Base-by-base conservation (phyloP, 2,888 invertebrate species). In the Thereva unica region DNA sequence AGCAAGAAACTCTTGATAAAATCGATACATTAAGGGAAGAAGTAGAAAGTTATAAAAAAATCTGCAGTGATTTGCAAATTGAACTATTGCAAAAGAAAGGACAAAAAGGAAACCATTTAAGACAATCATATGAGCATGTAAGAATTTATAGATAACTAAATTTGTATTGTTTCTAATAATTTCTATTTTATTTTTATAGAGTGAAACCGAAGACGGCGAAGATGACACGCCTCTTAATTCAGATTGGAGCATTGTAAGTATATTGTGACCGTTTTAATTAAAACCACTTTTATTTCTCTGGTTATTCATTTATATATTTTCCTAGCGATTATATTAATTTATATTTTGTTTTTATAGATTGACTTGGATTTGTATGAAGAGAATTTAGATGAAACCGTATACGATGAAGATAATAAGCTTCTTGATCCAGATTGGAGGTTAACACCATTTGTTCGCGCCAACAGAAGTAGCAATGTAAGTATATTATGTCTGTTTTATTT, bases 391-490 rank as follows among this genome's bases (percentile, higher is more conserved):
- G 50, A 38, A 0, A 38, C 52, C 5, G 57, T 54, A 40, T 79
- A 79, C 0, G 77, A 76, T 12, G 80, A 81, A 41, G 78, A 80
- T 37, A 77, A 79, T 0, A 78, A 37, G 34, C 4, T 1, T n/a
- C 54, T 44, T 12, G 90, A 90, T 76, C 90, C 90, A 0, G 90
- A 90, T 73, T 90, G 90, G 90, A 80, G 79, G 42, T 84, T 84
- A 45, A 89, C 90, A 2, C 90, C 90, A 0, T 37, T 8, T 8
- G n/a, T 57, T 44, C 52, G 50, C 34, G 4, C 38, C 4, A 53
- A 45, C n/a, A 47, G n/a, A n/a, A 65, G 3, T 47, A 34, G 23
- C 41, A 52, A 12, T 8, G 37, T 10, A 45, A 45, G 38, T 47
- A 1, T 8, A 38, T 4, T 2, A 34, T 9, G 2, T 41, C 9